Evolutionary conservation across 2,797 vertebrate genomes (phyloP).

Genomic region (Poeciliopsis gracilis): DNA sequence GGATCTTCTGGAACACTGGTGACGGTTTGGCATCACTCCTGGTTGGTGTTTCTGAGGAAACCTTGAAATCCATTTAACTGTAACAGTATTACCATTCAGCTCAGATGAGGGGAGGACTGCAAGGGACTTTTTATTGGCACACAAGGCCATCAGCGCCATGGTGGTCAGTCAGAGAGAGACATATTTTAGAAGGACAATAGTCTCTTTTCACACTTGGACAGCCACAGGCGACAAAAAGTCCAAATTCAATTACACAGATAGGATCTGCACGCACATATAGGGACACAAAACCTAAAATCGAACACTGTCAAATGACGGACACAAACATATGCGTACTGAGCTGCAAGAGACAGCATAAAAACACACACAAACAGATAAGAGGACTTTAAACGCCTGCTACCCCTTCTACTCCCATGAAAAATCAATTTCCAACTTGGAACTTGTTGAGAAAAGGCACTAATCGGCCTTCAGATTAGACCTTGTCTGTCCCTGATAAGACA

Average conservation of each 20-base stretch:
- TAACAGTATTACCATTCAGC: constrained; percentile 53
- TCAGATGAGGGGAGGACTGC: constrained; percentile 20
- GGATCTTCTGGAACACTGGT: constrained; percentile 55
- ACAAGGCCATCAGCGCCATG: constrained; percentile 34
- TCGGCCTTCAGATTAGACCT: constrained; percentile 65
- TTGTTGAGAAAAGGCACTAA: constrained; percentile 60
- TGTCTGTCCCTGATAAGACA: constrained; percentile 71
- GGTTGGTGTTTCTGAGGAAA: constrained; percentile 38
- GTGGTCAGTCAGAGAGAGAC: constrained; percentile 54
- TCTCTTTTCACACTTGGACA: constrained; percentile 71
- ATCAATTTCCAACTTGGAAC: constrained; percentile 72
- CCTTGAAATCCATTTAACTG: constrained; percentile 62
- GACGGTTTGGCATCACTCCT: constrained; percentile 24
- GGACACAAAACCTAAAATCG: constrained; percentile 26
- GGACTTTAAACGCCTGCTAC: constrained; percentile 46
- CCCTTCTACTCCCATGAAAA: constrained; percentile 66
- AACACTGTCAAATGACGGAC: constrained; percentile 8
- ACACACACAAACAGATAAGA: constrained; percentile 37
- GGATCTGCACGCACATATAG: constrained; percentile 70
- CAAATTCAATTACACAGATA: constrained; percentile 82
- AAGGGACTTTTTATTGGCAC: constrained; percentile 38
- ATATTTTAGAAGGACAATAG: constrained; percentile 58
- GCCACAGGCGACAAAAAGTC: constrained; percentile 57
- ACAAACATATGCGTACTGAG: constrained; percentile 15
- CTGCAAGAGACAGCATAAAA: constrained; percentile 18